Base-by-base conservation (phyloP, 2,888 invertebrate species). In the Sphinx pinastri region DNA sequence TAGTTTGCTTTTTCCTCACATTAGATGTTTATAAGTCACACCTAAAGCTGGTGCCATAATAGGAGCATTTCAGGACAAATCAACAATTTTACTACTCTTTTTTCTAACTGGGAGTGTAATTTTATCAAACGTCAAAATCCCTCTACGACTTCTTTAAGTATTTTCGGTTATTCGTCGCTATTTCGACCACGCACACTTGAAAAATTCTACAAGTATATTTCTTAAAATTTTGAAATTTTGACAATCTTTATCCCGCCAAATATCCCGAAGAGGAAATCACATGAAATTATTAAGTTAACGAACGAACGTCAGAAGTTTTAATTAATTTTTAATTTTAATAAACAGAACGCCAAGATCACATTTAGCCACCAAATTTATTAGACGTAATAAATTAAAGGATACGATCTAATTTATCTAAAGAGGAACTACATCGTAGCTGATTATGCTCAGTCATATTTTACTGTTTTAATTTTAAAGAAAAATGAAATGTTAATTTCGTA, bases 291-390 rank as follows among this genome's bases (percentile, higher is more conserved):
- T 49, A 1, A 63, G 16, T 13, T 63, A 19, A 49, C 49, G 19
- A 12, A 47, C 11, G 19, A 19, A 49, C 13, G 16, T 3, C 16
- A 10, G 31, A 11, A 16, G 49, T 49, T 63, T 19, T 49, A 63
- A 63, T 63, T 63, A 63, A 63, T 63, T 63, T 63, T 63, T 63
- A 63, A 63, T 63, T 63, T 63, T 63, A 63, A 63, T 63, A 63
- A 63, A 63, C 74, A 74, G 67, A 59, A 67, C 71, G 63, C 66
- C 54, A 67, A 54, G 52, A 67, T 67, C 54, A 52, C 54, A 54
- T 54, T 52, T 31, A 67, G 67, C 54, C 31, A 38, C 67, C 31
- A 54, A 67, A 67, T 67, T 54, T 54, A 52, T 67, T 45, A 67
- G 54, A 38, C n/a, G 38, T 54, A 67, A 67, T 67, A 67, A 63